Conservation (phyloP, 2,888 invertebrate genomes). For the Apotomis turbidana region DNA sequence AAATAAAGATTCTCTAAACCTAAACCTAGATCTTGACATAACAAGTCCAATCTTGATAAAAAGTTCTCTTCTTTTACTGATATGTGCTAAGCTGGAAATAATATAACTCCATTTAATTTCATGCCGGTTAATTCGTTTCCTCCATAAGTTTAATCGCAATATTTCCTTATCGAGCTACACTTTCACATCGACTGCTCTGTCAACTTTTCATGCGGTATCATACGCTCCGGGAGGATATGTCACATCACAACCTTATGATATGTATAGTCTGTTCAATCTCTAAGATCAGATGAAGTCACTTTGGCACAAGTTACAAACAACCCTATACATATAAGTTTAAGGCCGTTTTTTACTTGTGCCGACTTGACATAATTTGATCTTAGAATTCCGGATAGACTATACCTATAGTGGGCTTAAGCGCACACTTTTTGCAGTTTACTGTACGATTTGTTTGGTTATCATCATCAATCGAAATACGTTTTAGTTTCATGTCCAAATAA, state of each 20-base stretch:
- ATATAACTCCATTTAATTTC: not conserved
- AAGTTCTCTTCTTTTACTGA: not conserved
- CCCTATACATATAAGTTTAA: too few relatives aligned
- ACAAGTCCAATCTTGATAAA: not conserved
- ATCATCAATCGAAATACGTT: too few relatives aligned
- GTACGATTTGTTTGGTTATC: too few relatives aligned
- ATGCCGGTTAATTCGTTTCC: not conserved
- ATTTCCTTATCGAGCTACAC: not conserved
- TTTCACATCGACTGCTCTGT: not conserved
- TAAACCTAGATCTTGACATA: not conserved
- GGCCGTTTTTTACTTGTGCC: too few relatives aligned
- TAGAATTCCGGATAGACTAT: too few relatives aligned
- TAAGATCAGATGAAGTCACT: too few relatives aligned
- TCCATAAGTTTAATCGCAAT: not conserved
- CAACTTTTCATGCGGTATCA: not conserved
- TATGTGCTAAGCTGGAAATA: not conserved
- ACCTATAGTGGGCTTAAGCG: not conserved
- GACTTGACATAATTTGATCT: too few relatives aligned
- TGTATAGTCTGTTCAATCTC: too few relatives aligned
- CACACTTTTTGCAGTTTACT: too few relatives aligned
- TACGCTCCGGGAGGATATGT: not conserved
- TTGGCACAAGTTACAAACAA: too few relatives aligned
- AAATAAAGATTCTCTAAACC: too few relatives aligned
- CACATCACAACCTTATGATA: not conserved
- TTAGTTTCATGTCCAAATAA: too few relatives aligned